Percentiles rank a stretch among this genome's conserved stretches.
Evolutionary conservation across 2,888 invertebrate species (phyloP).

Genomic region (Itoplectis maculator): DNA sequence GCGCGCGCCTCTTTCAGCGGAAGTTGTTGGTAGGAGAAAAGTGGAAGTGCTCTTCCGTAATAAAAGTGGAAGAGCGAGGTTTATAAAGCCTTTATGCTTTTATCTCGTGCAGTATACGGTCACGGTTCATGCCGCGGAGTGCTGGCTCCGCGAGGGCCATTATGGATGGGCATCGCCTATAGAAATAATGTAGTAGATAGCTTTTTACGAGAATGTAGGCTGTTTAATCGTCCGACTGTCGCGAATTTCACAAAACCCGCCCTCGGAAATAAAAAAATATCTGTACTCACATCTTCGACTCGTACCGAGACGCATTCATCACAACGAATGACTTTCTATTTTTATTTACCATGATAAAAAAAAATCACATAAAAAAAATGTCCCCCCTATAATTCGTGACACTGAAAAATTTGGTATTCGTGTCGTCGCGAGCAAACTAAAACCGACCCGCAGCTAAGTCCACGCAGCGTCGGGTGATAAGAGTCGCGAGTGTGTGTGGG

Average conservation of each 20-base stretch:
- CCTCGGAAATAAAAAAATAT: too few species aligned
- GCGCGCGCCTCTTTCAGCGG: conserved; percentile 10
- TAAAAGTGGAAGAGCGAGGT: conserved; percentile 61
- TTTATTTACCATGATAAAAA: too few species aligned
- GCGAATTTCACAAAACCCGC: not conserved
- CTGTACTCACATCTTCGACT: not conserved
- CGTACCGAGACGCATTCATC: not conserved
- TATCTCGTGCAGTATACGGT: conserved; percentile 55
- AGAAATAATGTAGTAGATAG: conserved; percentile 37
- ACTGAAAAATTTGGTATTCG: too few species aligned
- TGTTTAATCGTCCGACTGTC: conserved; percentile 13
- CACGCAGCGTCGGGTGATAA: not conserved
- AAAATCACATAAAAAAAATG: too few species aligned
- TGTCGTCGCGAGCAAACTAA: too few species aligned
- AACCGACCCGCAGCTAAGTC: not conserved
- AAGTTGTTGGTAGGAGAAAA: conserved; percentile 33
- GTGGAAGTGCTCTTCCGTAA: conserved; percentile 59
- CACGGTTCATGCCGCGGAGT: conserved; percentile 36
- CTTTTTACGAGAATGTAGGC: conserved; percentile 24
- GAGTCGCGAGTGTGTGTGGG: not conserved
- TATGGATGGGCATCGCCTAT: conserved; percentile 34
- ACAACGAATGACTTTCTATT: too few species aligned
- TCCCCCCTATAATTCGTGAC: too few species aligned
- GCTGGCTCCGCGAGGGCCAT: conserved; percentile 27
- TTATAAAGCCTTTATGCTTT: conserved; percentile 60